Conservation (phyloP, 2,113 vertebrate genomes). For the Prinia subflava region DNA sequence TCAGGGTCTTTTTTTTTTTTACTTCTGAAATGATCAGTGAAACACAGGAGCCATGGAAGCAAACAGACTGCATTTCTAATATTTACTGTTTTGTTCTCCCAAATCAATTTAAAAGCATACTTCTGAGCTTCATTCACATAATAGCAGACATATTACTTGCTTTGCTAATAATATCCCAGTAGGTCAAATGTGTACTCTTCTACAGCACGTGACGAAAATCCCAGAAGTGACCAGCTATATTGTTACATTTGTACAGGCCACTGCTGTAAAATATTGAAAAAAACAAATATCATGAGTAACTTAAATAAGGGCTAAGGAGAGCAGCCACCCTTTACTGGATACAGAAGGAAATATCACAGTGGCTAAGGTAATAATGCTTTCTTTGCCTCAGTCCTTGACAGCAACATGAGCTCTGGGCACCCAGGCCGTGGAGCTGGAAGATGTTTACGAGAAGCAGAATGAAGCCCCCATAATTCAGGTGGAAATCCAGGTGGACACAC, state of each 20-base stretch:
- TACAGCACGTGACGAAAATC: not conserved
- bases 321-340: not conserved
- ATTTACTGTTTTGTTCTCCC: slow-evolving; percentile 26
- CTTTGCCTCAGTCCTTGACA: not conserved
- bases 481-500: not conserved
- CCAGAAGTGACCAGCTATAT: not conserved
- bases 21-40: slow-evolving; percentile 8
- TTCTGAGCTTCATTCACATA: slow-evolving; percentile 35
- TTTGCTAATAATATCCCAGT: not conserved
- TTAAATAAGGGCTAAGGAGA: not conserved
- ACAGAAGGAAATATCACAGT: not conserved
- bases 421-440: fast-evolving
- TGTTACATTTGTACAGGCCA: not conserved
- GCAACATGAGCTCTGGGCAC: not conserved
- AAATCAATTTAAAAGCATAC: slow-evolving; percentile 44
- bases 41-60: not conserved
- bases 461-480: not conserved
- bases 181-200: not conserved
- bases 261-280: not conserved
- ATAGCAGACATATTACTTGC: slow-evolving; percentile 9
- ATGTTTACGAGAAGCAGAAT: fast-evolving
- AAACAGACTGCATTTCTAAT: slow-evolving; percentile 42
- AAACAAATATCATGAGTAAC: not conserved
- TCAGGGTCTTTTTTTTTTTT: not conserved
- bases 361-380: fast-evolving